Conservation (phyloP, 2,888 invertebrate species). For the Agrochola lychnidis region DNA sequence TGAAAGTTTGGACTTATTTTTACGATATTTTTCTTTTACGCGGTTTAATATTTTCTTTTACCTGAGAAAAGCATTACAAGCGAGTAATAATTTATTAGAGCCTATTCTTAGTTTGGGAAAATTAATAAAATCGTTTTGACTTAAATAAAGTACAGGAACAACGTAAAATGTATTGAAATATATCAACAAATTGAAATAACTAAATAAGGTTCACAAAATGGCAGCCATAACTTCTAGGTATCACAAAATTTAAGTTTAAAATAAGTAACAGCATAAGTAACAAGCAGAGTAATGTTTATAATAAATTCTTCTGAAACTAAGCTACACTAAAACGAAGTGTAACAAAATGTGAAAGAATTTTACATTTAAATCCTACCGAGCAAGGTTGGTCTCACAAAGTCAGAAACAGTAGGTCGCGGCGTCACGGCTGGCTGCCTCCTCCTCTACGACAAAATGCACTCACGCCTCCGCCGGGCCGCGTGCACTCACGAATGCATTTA, state of each 20-base stretch:
- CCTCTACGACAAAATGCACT: conserved; percentile 87
- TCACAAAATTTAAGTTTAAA: not conserved
- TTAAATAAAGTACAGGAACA: not conserved
- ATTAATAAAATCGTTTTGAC: not conserved
- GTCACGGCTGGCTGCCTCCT: conserved; percentile 75
- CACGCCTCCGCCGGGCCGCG: conserved; percentile 77
- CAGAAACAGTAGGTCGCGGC: conserved; percentile 77
- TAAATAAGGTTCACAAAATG: not conserved
- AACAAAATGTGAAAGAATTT: conserved; percentile 61
- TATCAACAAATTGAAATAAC: not conserved
- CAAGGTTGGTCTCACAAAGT: conserved; percentile 73
- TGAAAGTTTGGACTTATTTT: conserved; percentile 40
- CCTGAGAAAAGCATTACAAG: conserved; percentile 19
- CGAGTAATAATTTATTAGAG: conserved; percentile 25
- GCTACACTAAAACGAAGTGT: conserved; percentile 45
- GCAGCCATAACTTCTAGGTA: not conserved
- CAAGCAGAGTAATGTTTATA: conserved; percentile 16
- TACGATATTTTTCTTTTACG: conserved; percentile 26
- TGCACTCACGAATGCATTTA: conserved; percentile 86
- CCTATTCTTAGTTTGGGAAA: conserved; percentile 32
- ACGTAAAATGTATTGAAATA: not conserved
- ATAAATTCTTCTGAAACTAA: conserved; percentile 32
- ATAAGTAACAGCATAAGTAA: conserved; percentile 11
- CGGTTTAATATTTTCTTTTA: conserved; percentile 20
- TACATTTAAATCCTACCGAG: conserved; percentile 71